Conservation (phyloP, 2,888 invertebrate species). For the Leptinotarsa rubiginosa region DNA sequence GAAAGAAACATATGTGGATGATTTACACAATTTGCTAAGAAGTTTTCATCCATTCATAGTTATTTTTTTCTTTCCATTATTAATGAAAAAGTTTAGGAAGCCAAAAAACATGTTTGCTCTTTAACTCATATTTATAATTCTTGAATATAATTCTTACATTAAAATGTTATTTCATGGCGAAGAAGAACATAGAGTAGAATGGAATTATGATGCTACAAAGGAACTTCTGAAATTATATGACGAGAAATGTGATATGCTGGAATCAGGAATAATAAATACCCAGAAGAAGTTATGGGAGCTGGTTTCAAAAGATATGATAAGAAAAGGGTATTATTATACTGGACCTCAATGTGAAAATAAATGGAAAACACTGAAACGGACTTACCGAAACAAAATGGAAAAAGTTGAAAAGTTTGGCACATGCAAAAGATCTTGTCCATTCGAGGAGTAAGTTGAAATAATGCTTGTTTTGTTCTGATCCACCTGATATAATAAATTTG, state of each 20-base stretch:
- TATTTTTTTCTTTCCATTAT: too few species aligned
- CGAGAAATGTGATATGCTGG: constrained; percentile 46
- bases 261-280: constrained; percentile 46
- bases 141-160: background rate
- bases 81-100: too few species aligned
- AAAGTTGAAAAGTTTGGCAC: constrained; percentile 37
- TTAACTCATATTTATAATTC: background rate
- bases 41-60: too few species aligned
- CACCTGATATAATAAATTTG: too few species aligned
- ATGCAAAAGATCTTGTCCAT: constrained; percentile 42
- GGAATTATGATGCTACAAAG: constrained; percentile 45
- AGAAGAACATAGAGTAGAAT: constrained; percentile 45
- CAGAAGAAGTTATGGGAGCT: constrained; percentile 48
- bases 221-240: constrained; percentile 46
- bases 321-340: constrained; percentile 41
- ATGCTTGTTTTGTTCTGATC: background rate
- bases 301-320: constrained; percentile 44
- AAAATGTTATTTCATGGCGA: constrained; percentile 11
- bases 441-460: constrained; percentile 42
- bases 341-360: constrained; percentile 45
- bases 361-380: constrained; percentile 47
- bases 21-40: too few species aligned
- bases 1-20: too few species aligned
- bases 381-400: constrained; percentile 40
- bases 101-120: too few species aligned